Percentiles rank a stretch among this genome's conserved stretches.
phyloP scores from a whole-genome alignment of 2,797 vertebrate species.

The Streptopelia turtur region DNA sequence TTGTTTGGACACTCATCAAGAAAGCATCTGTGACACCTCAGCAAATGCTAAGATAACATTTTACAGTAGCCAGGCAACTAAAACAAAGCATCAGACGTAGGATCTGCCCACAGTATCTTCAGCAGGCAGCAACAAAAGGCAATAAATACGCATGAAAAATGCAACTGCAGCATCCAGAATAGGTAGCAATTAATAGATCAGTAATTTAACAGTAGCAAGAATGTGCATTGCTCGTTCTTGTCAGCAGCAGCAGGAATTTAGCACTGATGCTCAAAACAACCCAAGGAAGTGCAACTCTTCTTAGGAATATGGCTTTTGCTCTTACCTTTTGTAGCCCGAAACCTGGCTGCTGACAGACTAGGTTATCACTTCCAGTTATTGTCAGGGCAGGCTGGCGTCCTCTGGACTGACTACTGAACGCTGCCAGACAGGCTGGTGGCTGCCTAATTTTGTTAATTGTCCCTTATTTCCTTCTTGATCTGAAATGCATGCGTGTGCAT shows the following conservation, averaged over 20 bases:
- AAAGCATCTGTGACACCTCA: slow-evolving; percentile 61
- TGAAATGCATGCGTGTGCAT: not conserved
- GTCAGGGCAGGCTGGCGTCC: not conserved
- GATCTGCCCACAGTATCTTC: slow-evolving; percentile 23
- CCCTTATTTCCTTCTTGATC: not conserved
- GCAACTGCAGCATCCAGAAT: slow-evolving; percentile 16
- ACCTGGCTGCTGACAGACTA: slow-evolving; percentile 1
- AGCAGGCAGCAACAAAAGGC: slow-evolving; percentile 42
- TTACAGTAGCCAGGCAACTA: slow-evolving; percentile 69
- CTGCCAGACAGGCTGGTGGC: not conserved
- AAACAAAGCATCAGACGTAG: slow-evolving; percentile 52
- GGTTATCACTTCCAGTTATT: not conserved
- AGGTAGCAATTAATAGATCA: slow-evolving; percentile 42
- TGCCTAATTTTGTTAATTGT: not conserved
- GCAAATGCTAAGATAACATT: slow-evolving; percentile 52
- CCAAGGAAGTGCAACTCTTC: not conserved
- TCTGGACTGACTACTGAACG: not conserved
- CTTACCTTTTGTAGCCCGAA: slow-evolving; percentile 43
- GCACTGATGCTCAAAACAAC: slow-evolving; percentile 15
- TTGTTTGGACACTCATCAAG: slow-evolving; percentile 48
- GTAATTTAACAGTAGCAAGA: not conserved
- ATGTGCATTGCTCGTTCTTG: not conserved
- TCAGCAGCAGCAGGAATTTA: slow-evolving; percentile 25
- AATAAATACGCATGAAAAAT: slow-evolving; percentile 46
- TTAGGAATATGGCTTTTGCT: not conserved